Evolutionary conservation across 2,113 vertebrate species (phyloP).

Genomic region (Thamnaconus septentrionalis): DNA sequence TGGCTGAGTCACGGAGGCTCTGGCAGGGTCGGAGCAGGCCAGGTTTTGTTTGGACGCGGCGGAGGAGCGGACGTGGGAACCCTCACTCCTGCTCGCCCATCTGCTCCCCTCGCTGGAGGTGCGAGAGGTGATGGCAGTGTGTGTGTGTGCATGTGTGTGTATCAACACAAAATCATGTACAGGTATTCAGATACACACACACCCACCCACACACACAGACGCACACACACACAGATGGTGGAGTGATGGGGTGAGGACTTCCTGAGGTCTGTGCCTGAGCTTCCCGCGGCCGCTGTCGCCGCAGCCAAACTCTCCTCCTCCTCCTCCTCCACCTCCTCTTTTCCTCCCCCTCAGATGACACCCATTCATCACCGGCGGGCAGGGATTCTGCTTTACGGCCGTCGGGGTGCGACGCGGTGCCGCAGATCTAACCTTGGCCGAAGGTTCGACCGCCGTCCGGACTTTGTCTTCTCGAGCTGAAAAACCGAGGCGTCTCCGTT

Average conservation of each 20-base stretch:
- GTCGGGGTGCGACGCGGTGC: slow-evolving; percentile 55
- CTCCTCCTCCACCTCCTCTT: slow-evolving; percentile 35
- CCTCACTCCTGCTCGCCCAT: slow-evolving; percentile 70
- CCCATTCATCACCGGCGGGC: slow-evolving; percentile 68
- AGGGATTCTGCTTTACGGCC: slow-evolving; percentile 46
- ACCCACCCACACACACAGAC: slow-evolving; percentile 24
- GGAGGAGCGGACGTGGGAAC: slow-evolving; percentile 64
- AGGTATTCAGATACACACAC: slow-evolving; percentile 3
- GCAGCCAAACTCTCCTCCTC: slow-evolving; percentile 62
- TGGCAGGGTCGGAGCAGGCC: slow-evolving; percentile 58
- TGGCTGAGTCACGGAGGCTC: slow-evolving; percentile 63
- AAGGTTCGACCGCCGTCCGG: slow-evolving; percentile 41
- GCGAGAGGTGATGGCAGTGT: slow-evolving; percentile 44
- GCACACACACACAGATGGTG: slow-evolving; percentile 63
- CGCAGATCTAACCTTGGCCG: slow-evolving; percentile 52
- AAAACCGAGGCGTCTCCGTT: no score
- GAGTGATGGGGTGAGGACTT: slow-evolving; percentile 61
- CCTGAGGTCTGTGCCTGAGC: slow-evolving; percentile 65
- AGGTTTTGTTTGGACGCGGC: slow-evolving; percentile 55
- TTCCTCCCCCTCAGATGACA: slow-evolving; percentile 47
- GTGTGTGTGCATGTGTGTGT: slow-evolving; percentile 19
- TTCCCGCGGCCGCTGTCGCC: slow-evolving; percentile 59
- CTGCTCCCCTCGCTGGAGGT: slow-evolving; percentile 58
- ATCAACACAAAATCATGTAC: slow-evolving; percentile 1
- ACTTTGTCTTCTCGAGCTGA: no score